phyloP scores from a whole-genome alignment of 2,888 invertebrate genomes.

The Venustoraphidia nigricollis region DNA sequence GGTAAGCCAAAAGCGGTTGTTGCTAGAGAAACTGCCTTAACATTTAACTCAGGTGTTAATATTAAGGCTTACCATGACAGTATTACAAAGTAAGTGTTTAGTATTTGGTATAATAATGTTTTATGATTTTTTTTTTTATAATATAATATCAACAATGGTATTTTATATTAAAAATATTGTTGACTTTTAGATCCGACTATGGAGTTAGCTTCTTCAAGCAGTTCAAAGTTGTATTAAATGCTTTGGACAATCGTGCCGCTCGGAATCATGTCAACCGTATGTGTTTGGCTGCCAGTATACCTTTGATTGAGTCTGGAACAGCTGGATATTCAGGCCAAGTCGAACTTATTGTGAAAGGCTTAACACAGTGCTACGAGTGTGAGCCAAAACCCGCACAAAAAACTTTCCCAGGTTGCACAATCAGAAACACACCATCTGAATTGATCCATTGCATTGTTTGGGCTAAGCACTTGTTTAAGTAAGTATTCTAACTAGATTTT shows the following conservation, averaged over 20 bases:
- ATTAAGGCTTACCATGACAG: constrained; percentile 88
- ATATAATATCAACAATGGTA: neutral
- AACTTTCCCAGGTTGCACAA: constrained; percentile 95
- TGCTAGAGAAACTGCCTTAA: constrained; percentile 75
- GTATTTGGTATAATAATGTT: neutral
- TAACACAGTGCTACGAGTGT: constrained; percentile 96
- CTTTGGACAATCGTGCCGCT: constrained; percentile 90
- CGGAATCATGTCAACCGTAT: constrained; percentile 97
- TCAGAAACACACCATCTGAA: constrained; percentile 96
- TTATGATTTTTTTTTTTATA: neutral
- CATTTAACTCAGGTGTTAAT: constrained; percentile 75
- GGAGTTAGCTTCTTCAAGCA: constrained; percentile 82
- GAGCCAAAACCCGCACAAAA: constrained; percentile 81
- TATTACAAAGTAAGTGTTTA: constrained; percentile 61
- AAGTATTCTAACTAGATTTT: constrained; percentile 20
- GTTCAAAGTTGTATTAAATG: constrained; percentile 88
- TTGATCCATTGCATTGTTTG: constrained; percentile 99
- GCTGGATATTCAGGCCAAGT: constrained; percentile 95
- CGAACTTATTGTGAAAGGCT: constrained; percentile 69
- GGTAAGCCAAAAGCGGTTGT: constrained; percentile 92
- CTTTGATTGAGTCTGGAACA: constrained; percentile 93
- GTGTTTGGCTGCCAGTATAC: constrained; percentile 90
- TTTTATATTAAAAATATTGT: constrained; percentile 4
- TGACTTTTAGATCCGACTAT: constrained; percentile 61
- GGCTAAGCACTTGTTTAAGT: constrained; percentile 98